phyloP scores from a whole-genome alignment of 2,797 vertebrate species.

The Ceyx erithaca region DNA sequence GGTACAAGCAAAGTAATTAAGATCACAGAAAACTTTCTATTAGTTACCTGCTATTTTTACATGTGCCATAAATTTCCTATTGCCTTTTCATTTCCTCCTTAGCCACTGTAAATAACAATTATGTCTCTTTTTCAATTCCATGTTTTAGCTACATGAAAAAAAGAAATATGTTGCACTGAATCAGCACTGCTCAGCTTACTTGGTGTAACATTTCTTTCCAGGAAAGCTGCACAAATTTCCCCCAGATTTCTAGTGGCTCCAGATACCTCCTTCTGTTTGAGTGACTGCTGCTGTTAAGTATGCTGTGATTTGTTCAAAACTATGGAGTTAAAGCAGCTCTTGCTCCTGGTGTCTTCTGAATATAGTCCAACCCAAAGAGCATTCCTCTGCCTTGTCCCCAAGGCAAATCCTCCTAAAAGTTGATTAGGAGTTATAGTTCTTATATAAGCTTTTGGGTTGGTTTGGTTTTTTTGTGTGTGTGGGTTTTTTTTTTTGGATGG shows the following conservation, averaged over 20 bases:
- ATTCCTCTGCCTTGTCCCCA: not conserved
- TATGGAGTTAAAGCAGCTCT: not conserved
- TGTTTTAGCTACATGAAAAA: not conserved
- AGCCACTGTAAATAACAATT: not conserved
- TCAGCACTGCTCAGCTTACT: not conserved
- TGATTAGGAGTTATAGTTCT: not conserved
- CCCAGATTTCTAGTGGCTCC: not conserved
- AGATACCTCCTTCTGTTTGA: not conserved
- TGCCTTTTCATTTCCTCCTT: not conserved
- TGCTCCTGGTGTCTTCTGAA: not conserved
- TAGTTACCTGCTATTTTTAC: constrained; percentile 1
- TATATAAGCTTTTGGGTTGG: too few species aligned
- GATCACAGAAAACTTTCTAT: not conserved
- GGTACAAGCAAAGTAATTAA: constrained; percentile 8
- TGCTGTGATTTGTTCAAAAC: not conserved
- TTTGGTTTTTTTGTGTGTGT: too few species aligned
- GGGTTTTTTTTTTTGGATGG: not conserved
- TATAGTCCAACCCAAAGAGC: fast-evolving
- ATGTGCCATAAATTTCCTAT: not conserved
- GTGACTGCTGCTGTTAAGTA: not conserved
- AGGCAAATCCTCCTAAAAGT: not conserved
- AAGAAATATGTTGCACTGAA: not conserved
- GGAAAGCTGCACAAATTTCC: not conserved
- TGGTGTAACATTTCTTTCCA: not conserved
- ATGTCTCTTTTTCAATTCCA: not conserved